These are phyloP conservation scores for Brachyalestes nurse DNA, from an alignment of 2,797 vertebrate species.

Conservation along the genomic window DNA sequence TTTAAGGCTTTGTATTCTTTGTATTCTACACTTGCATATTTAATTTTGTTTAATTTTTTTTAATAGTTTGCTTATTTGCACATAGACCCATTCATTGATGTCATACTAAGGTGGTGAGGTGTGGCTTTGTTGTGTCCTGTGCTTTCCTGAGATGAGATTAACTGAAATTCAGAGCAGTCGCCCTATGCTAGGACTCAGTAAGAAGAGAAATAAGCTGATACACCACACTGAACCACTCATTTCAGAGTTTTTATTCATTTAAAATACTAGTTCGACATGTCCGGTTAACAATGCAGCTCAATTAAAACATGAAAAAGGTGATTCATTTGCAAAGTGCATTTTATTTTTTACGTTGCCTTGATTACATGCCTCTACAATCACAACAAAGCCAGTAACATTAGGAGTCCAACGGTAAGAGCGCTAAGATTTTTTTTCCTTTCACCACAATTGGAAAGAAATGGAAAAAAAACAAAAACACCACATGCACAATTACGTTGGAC, in stretches of 20 bases:
- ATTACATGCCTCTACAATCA: constrained; percentile 86
- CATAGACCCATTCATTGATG: neutral
- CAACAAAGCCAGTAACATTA: constrained; percentile 83
- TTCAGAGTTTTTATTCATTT: constrained; percentile 72
- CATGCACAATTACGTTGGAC: constrained; percentile 73
- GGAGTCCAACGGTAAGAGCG: constrained; percentile 77
- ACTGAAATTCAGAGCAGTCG: neutral
- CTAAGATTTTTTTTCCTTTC: constrained; percentile 67
- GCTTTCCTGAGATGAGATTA: neutral
- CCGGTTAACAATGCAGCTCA: constrained; percentile 63
- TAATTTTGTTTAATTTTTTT: neutral
- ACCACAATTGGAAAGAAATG: constrained; percentile 47
- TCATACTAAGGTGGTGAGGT: neutral
- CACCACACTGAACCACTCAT: constrained; percentile 69
- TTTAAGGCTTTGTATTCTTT: neutral
- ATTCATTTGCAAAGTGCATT: constrained; percentile 84
- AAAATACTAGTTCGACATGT: constrained; percentile 69
- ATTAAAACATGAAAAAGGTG: constrained; percentile 76
- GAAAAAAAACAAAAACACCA: constrained; percentile 60
- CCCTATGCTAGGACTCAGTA: neutral
- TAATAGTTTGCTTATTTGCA: neutral
- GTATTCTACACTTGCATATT: neutral
- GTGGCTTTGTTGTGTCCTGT: neutral
- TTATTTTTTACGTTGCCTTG: constrained; percentile 84
- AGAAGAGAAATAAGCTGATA: constrained; percentile 23